Base-by-base conservation (phyloP, 35 echinoderm and acorn worm genomes). In the Stichopus chloronotus region DNA sequence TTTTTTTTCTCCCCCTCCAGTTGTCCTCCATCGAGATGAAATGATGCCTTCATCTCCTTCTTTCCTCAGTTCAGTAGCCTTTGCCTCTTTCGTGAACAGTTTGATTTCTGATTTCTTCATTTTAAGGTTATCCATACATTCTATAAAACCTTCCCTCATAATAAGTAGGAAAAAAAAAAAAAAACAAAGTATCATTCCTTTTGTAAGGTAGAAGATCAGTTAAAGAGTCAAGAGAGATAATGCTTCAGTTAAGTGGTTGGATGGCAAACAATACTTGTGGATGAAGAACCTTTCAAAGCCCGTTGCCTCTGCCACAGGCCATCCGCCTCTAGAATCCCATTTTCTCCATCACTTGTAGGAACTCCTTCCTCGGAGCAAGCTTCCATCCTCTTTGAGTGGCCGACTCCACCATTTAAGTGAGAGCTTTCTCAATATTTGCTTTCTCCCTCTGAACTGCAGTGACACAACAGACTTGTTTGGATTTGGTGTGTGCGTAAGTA, bases 371-470 rank as follows among this genome's bases (percentile, higher is more conserved):
- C 82, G 8, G 82, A 89, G 87, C 87, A 89, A 61, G 65, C 55
- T 61, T 10, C 71, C 57, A 71, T 59, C 87, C 59, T 65, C 87
- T 89, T 89, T 65, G 87, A 89, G 87, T 72, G 65, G 82, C 82
- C 87, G 59, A 58, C 87, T 89, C 8, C 25, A 72, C 87, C 87
- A 72, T 71, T 89, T 79, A 71, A 89, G 87, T n/a, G 21, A 52
- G 71, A 72, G 87, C 87, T 89, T 72, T 89, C 60, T 89, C 87
- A 89, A 89, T 89, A 72, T 89, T 89, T 69, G 60, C 87, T 71
- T 72, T 89, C 25, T 71, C 57, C 82, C 19, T 21, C 5, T 63
- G 59, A 65, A 89, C 65, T 30, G 87, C 87, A 72, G 87, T 71
- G 65, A 89, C 87, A 89, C 59, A 89, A 17, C 60, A 72, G 23